Conservation (phyloP, 2,113 vertebrate species). For the Misgurnus anguillicaudatus region DNA sequence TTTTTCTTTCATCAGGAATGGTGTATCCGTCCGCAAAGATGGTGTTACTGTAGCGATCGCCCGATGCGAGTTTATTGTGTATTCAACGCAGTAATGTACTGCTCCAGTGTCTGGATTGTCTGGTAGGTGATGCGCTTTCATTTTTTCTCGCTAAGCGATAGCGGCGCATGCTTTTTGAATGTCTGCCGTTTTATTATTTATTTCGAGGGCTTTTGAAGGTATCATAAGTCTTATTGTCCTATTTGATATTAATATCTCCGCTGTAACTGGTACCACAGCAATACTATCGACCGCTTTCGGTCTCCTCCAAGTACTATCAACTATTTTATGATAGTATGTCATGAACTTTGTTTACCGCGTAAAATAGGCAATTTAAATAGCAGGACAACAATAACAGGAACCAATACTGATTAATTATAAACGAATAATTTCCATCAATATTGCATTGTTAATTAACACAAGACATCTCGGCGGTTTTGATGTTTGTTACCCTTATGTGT, state of each 20-base stretch:
- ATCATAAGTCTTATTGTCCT: conserved; percentile 76
- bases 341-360: conserved; percentile 83
- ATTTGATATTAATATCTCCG: conserved; percentile 88
- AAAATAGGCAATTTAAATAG: conserved; percentile 79
- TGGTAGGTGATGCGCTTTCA: conserved; percentile 86
- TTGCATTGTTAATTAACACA: not conserved
- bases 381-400: conserved; percentile 93
- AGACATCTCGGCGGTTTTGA: not conserved
- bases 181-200: conserved; percentile 46
- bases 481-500: not conserved
- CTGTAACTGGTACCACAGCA: conserved; percentile 71
- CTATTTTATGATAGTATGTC: conserved; percentile 70
- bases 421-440: not conserved
- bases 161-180: conserved; percentile 57
- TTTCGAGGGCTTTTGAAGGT: conserved; percentile 48
- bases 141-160: conserved; percentile 63
- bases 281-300: conserved; percentile 50
- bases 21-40: conserved; percentile 66
- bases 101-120: conserved; percentile 87
- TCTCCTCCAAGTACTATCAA: conserved; percentile 65
- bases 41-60: conserved; percentile 75
- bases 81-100: conserved; percentile 80
- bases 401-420: conserved; percentile 61
- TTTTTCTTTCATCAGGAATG: conserved; percentile 50
- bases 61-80: conserved; percentile 54